Conservation (phyloP, 2,888 invertebrate genomes). For the Drosophila suboccidentalis region DNA sequence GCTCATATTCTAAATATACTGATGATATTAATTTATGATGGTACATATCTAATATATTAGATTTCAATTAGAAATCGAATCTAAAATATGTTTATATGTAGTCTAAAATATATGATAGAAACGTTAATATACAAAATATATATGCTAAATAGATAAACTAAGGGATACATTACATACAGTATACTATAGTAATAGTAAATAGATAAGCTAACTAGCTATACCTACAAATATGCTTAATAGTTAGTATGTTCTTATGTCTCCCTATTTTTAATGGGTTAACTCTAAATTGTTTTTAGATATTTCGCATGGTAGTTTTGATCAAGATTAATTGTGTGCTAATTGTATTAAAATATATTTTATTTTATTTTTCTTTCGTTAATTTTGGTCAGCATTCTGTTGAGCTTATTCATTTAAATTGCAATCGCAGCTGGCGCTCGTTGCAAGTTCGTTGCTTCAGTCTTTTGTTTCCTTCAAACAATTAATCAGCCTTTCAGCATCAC, state of each 20-base stretch:
- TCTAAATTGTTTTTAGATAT: not conserved
- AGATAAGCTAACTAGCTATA: too few relatives aligned
- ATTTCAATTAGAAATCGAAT: not conserved
- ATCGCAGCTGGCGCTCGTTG: conserved; percentile 27
- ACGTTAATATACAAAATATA: too few relatives aligned
- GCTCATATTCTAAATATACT: not conserved
- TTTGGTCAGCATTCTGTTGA: conserved; percentile 25
- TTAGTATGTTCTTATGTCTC: too few relatives aligned
- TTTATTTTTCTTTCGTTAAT: conserved; percentile 1
- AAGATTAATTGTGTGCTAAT: conserved; percentile 70
- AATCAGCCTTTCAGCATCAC: conserved; percentile 30
- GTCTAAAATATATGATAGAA: too few relatives aligned
- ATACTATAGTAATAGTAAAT: too few relatives aligned
- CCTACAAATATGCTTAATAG: too few relatives aligned
- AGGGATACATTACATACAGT: too few relatives aligned
- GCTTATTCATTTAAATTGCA: conserved; percentile 28
- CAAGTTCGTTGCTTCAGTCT: conserved; percentile 78
- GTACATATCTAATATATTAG: not conserved
- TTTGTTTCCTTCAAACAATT: conserved; percentile 58
- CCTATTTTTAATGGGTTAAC: too few relatives aligned
- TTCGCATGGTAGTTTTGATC: conserved; percentile 34
- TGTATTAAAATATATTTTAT: conserved; percentile 45
- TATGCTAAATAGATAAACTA: too few relatives aligned
- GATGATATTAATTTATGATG: not conserved
- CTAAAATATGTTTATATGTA: too few relatives aligned